Base-by-base conservation (phyloP, 2,113 vertebrate genomes). In the Meriones unguiculatus region DNA sequence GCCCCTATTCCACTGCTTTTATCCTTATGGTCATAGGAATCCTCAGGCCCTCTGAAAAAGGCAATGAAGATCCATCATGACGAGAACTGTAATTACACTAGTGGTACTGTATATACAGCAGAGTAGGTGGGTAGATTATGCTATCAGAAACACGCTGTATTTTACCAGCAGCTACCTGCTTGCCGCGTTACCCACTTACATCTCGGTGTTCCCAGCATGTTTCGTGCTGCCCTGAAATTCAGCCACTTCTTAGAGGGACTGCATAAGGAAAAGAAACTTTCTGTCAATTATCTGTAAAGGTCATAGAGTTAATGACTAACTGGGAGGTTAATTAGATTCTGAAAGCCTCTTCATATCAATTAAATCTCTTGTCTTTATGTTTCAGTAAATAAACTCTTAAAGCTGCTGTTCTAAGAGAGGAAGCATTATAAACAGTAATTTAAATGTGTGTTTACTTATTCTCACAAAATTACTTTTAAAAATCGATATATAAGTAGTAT, bases 251-350 rank as follows among this genome's bases (percentile, higher is more conserved):
- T 95, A 91, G 96, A 98, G 98, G 96, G 98, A 98, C 97, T 98
- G 98, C 99, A 99, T 98, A 98, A 98, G 95, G 91, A 95, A 97
- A 98, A 97, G 97, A 97, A 96, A 97, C 98, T 85, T 85, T 98
- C 98, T 99, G 99, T 99, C 99, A 99, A 99, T 99, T 99, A 99
- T 99, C 99, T 99, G 98, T 99, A 99, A 99, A 99, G 99, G 99
- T 99, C 99, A 99, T 98, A 98, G 99, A 99, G 99, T 99, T 99
- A 99, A 99, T 99, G 99, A 99, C 98, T 99, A 99, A 98, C 99
- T 99, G 98, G 98, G 99, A 99, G 98, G 99, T 99, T 99, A 99
- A 99, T 99, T 99, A 99, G 99, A 99, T 99, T 99, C 99, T 99
- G 98, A 99, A 99, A 99, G 98, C 98, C 98, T 99, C 98, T 99